Base-by-base conservation (phyloP, 2,888 invertebrate genomes). In the Villa cingulata region DNA sequence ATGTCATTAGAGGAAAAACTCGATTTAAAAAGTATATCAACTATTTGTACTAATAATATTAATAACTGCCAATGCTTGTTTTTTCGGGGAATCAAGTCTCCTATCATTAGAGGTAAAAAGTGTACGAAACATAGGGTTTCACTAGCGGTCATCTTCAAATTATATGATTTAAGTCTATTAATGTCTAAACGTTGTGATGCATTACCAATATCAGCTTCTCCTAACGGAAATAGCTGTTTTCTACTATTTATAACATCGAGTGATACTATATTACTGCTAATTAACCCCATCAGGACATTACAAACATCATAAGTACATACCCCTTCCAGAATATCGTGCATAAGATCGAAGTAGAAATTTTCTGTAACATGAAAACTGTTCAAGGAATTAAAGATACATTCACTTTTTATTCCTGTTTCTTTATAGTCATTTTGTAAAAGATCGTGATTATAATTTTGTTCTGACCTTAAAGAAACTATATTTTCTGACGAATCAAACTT, bases 251-350 rank as follows among this genome's bases (percentile, higher is more conserved):
- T 34, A 23, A 23, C 9, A 16, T 49, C 37, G 42, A 51, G 39
- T 5, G 48, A 43, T 16, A 54, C 23, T 17, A 52, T 36, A 16
- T 51, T 51, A 17, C 49, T 41, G 32, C 49, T 41, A 27, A 54
- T 50, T 23, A 51, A 51, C 3, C 23, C 41, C 16, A 53, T 9
- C 3, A 54, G 17, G 9, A 51, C 29, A 41, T 52, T 51, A 37
- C 50, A 52, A 16, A 54, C 32, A 40, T 51, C 50, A 39, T 51
- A 54, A 16, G 46, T 29, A 44, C 48, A 53, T 40, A 54, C 48
- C 7, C 51, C 48, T 41, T 52, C 53, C 12, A 49, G 44, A 40
- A 52, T 16, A 41, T 55, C 55, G n/a, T n/a, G n/a, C n/a, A n/a
- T n/a, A n/a, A n/a, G n/a, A n/a, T n/a, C n/a, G n/a, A 27, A 27